Evolutionary conservation across 2,113 vertebrate species (phyloP).

Genomic region (Sialia sialis): DNA sequence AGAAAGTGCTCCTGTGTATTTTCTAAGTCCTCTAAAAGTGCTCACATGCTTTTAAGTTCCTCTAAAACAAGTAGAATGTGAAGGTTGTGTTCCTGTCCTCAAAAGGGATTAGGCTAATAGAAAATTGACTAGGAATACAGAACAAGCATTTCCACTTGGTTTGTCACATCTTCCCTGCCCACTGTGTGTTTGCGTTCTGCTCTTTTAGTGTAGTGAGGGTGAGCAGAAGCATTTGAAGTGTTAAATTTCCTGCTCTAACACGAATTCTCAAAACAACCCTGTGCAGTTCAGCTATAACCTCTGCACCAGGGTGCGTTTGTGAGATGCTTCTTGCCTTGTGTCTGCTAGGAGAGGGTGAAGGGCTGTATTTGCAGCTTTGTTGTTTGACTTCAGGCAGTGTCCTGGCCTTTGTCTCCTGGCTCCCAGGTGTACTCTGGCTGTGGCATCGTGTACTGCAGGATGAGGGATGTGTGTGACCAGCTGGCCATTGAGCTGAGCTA

Average conservation of each 20-base stretch:
- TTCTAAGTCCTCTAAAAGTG: background rate
- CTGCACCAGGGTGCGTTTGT: background rate
- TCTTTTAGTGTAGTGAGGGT: background rate
- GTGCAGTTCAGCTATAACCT: background rate
- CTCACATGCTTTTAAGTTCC: background rate
- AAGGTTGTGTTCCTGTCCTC: background rate
- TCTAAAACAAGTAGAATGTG: background rate
- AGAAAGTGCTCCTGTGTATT: background rate
- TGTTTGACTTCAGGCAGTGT: background rate
- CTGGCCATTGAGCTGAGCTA: constrained; percentile 86
- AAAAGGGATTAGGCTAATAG: background rate
- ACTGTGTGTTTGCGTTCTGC: background rate
- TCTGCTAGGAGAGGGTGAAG: background rate
- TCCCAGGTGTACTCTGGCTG: constrained; percentile 75
- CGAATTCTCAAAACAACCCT: background rate
- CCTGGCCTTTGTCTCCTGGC: background rate
- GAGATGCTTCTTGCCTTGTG: background rate
- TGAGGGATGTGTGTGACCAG: constrained; percentile 89
- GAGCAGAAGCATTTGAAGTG: background rate
- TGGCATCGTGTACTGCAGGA: constrained; percentile 97
- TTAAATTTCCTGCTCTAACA: background rate
- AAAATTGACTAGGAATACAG: background rate
- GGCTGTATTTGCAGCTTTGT: background rate
- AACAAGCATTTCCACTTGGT: background rate
- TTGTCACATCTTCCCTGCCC: background rate